Conservation (phyloP, 2,888 invertebrate genomes). For the Drosophila basisetae region DNA sequence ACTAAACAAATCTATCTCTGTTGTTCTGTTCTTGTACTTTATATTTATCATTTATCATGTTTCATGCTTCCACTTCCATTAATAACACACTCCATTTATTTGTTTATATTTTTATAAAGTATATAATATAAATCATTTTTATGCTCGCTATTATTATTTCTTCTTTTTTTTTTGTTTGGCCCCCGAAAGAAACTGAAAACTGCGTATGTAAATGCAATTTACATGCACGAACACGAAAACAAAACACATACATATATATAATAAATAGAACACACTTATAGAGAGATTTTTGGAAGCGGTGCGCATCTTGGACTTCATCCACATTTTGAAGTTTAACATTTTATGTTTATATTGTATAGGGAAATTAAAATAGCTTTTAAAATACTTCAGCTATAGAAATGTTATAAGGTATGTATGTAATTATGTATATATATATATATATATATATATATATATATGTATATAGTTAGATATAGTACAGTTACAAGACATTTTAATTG, state of each 20-base stretch:
- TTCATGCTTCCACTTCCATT: conserved; percentile 36
- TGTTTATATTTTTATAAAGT: conserved; percentile 26
- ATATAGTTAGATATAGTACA: conserved; percentile 66
- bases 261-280: conserved; percentile 29
- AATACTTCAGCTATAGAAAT: conserved; percentile 65
- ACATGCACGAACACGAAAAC: conserved; percentile 54
- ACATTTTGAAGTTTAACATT: conserved; percentile 59
- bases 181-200: conserved; percentile 84
- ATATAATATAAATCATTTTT: conserved; percentile 42
- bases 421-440: conserved; percentile 37
- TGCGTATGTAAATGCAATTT: conserved; percentile 65
- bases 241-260: conserved; percentile 13
- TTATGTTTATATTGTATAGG: conserved; percentile 52
- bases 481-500: conserved; percentile 64
- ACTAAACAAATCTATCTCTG: conserved; percentile 45
- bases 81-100: conserved; percentile 51
- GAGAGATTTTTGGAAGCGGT: conserved; percentile 52
- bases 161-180: conserved; percentile 73
- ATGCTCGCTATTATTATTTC: conserved; percentile 45
- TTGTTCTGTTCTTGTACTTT: conserved; percentile 59
- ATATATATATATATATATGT: conserved; percentile 25
- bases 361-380: conserved; percentile 53
- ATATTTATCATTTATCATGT: conserved; percentile 36
- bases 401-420: conserved; percentile 47
- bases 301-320: conserved; percentile 34